Evolutionary conservation across 1,140 invertebrate genomes (phyloP), one percentile per base, ranked within the genome.

Genomic region (Drosophila micromelanica): DNA sequence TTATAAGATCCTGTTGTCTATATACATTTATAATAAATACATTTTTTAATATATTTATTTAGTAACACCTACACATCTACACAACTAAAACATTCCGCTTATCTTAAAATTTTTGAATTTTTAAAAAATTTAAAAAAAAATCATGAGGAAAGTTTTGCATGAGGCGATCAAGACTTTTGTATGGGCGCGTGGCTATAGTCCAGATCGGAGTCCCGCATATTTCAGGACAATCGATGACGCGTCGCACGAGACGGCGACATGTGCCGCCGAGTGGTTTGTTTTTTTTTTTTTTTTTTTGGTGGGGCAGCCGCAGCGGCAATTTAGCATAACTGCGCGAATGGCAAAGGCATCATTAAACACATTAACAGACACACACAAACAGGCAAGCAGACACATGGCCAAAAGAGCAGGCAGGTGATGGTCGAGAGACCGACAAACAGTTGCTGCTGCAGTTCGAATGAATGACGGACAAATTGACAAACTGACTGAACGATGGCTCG

Each of bases 311-410:
- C 38, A 61, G 67, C 49, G 55, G 64, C 75, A 89, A 89, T 79
- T 82, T 89, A 82, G 84, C 84, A 87, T 85, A 86, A 85, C 76
- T 80, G 73, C 70, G 77, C 70, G 70, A 68, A 68, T 76, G 73
- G 81, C 78, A 62, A 73, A 73, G 82, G 84, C 72, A 87, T 87
- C 84, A 87, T 87, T 87, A 87, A 87, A 89, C 84, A 86, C 82
- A 87, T 87, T 87, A 89, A 87, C 78, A 87, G 73, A 73, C 71
- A 67, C 42, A 73, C 49, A 72, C 45, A 56, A 64, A 55, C 12
- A 32, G 30, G 11, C 2, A 13, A 35, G 40, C 46, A 42, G 61
- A 37, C 38, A 69, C 57, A 35, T 42, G 51, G 52, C 57, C 42
- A 51, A 35, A 35, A 71, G 61, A 56, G 52, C 51, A 59, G 80